These are phyloP conservation scores for Andrena hattorfiana DNA, from an alignment of 2,888 invertebrate genomes.

Conservation along the genomic window DNA sequence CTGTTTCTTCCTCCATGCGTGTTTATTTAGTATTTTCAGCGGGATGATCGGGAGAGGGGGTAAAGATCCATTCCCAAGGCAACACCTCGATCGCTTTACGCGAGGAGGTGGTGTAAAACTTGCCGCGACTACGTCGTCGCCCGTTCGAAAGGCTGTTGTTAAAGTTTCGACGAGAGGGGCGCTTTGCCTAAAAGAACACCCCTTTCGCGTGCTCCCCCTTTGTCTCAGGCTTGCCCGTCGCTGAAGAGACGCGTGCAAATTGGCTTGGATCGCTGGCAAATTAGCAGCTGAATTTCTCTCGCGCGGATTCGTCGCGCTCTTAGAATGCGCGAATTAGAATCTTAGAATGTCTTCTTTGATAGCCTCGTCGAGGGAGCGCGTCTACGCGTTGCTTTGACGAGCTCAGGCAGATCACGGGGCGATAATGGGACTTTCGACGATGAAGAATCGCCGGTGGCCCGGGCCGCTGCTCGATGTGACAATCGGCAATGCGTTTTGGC, in stretches of 20 bases:
- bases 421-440: not conserved
- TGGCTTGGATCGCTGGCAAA: not conserved
- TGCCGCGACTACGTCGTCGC: not conserved
- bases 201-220: not conserved
- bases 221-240: not conserved
- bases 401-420: not conserved
- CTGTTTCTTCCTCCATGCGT: not conserved
- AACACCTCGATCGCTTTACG: not conserved
- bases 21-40: slow-evolving; percentile 5
- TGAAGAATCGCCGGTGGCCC: slow-evolving; percentile 3
- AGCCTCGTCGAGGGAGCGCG: not conserved
- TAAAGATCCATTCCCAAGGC: not conserved
- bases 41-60: not conserved
- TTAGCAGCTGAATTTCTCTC: not conserved
- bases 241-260: not conserved
- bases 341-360: no score
- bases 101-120: not conserved
- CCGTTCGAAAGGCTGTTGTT: not conserved
- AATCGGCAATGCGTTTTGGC: slow-evolving; percentile 59
- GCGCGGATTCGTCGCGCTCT: not conserved
- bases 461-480: slow-evolving; percentile 7
- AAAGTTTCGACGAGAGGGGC: not conserved
- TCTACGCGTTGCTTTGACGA: not conserved
- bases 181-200: not conserved
- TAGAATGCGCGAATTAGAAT: no score